phyloP scores from a whole-genome alignment of 2,888 invertebrate genomes.

The Nineta flava region DNA sequence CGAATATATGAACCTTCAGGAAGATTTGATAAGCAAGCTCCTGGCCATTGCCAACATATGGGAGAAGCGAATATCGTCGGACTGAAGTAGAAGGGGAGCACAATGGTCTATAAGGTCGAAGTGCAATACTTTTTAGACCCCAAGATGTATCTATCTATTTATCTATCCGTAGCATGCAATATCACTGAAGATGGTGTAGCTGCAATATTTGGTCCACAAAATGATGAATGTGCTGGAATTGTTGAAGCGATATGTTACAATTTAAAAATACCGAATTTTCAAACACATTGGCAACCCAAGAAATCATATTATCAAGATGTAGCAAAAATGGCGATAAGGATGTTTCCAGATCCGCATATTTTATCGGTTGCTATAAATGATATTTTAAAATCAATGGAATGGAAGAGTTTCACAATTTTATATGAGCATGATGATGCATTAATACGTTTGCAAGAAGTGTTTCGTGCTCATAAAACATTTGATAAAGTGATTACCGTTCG shows the following conservation, averaged over 20 bases:
- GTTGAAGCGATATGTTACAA: slow-evolving; percentile 71
- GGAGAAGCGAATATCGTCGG: no score
- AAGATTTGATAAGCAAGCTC: no score
- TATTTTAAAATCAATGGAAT: slow-evolving; percentile 52
- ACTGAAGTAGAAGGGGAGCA: no score
- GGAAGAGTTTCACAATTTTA: slow-evolving; percentile 61
- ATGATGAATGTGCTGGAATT: slow-evolving; percentile 48
- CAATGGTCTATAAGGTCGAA: no score
- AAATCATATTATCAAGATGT: slow-evolving; percentile 34
- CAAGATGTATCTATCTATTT: no score
- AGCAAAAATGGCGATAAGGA: slow-evolving; percentile 36
- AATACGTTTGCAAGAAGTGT: slow-evolving; percentile 58
- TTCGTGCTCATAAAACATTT: slow-evolving; percentile 48
- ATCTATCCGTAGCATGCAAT: slow-evolving; percentile 34
- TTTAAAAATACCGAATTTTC: slow-evolving; percentile 73
- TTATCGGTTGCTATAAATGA: slow-evolving; percentile 50
- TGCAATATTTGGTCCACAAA: slow-evolving; percentile 71
- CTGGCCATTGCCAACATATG: no score
- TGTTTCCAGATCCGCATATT: slow-evolving; percentile 52
- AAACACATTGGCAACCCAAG: slow-evolving; percentile 53
- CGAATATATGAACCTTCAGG: no score
- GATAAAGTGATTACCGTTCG: slow-evolving; percentile 47
- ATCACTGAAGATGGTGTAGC: slow-evolving; percentile 46
- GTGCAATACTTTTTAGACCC: no score
- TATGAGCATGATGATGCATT: slow-evolving; percentile 67